Evolutionary conservation across 2,888 invertebrate genomes (phyloP), one percentile per base, ranked within the genome.

Genomic region (Crossocerus cetratus): DNA sequence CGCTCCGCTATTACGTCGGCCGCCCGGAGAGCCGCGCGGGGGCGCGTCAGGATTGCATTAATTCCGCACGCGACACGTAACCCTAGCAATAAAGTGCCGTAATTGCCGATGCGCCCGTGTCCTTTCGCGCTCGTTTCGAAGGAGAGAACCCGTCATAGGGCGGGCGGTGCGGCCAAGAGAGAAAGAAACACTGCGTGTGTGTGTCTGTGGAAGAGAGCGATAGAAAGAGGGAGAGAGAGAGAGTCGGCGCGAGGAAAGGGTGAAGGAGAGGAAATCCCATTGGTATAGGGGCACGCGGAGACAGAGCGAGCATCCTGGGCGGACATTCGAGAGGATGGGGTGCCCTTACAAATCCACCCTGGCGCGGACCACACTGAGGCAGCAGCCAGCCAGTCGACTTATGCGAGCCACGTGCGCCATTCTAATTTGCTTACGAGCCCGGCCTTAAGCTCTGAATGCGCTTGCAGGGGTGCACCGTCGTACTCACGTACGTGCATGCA

Each of bases 381-480:
- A 78, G 81, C 78, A 83, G 84, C 83, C 83, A 84, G 76, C 74
- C 74, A 76, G 76, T 72, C 84, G 84, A 84, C 85, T 85, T 84
- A 86, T 86, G 84, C 87, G 79, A 83, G 87, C 86, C 87, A 87
- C 87, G 87, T 87, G 87, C 86, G 78, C 82, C 83, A 81, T 86
- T 86, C 86, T 87, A 87, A 87, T 87, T 87, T 87, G 87, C 87
- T 87, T 87, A 87, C 87, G 85, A 80, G 85, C 82, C 74, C 79
- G 81, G 80, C 74, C 81, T 82, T 83, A 81, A 74, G 81, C 16
- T 71, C 69, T 83, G 83, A 78, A 80, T 79, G 79, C 82, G 73
- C 49, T 77, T 77, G 73, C 74, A 65, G 71, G 76, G 76, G 67
- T 70, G 74, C 70, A 72, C 53, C 32, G 32, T 4, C 32, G 32